These are phyloP conservation scores for Zygogramma bicolorata DNA, from an alignment of 2,888 invertebrate species.

Conservation along the genomic window DNA sequence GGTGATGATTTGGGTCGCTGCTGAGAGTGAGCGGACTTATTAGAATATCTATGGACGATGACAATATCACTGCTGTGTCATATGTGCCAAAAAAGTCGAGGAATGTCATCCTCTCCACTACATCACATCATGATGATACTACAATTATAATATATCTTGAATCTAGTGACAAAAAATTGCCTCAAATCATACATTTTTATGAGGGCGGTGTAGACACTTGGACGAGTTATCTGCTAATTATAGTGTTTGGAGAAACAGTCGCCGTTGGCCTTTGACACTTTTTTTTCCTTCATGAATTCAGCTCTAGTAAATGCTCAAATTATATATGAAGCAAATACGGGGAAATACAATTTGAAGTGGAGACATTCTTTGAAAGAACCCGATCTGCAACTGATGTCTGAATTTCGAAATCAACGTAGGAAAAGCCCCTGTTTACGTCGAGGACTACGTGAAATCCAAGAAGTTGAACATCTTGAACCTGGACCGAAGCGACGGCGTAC, in stretches of 20 bases:
- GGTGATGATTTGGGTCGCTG: no score
- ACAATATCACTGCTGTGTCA: constrained; percentile 34
- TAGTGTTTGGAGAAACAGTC: constrained; percentile 16
- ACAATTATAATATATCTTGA: constrained; percentile 29
- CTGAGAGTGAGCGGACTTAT: no score
- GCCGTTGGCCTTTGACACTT: constrained; percentile 29
- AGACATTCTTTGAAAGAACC: constrained; percentile 24
- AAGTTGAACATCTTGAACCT: constrained; percentile 20
- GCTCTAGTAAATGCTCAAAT: constrained; percentile 34
- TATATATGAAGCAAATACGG: constrained; percentile 37
- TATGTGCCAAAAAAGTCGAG: constrained; percentile 35
- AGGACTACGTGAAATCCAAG: constrained; percentile 20
- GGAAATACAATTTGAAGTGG: constrained; percentile 23
- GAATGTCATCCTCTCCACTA: constrained; percentile 33
- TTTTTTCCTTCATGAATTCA: constrained; percentile 33
- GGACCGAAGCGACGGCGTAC: constrained; percentile 11
- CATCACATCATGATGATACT: constrained; percentile 30
- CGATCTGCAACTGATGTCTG: constrained; percentile 21
- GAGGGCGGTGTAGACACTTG: constrained; percentile 28
- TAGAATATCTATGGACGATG: no score
- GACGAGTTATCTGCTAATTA: constrained; percentile 30
- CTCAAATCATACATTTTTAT: constrained; percentile 28
- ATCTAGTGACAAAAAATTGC: constrained; percentile 26
- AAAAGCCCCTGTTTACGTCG: constrained; percentile 6
- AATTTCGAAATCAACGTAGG: constrained; percentile 18